Conservation (phyloP, 2,888 invertebrate species). For the Cabera pusaria region DNA sequence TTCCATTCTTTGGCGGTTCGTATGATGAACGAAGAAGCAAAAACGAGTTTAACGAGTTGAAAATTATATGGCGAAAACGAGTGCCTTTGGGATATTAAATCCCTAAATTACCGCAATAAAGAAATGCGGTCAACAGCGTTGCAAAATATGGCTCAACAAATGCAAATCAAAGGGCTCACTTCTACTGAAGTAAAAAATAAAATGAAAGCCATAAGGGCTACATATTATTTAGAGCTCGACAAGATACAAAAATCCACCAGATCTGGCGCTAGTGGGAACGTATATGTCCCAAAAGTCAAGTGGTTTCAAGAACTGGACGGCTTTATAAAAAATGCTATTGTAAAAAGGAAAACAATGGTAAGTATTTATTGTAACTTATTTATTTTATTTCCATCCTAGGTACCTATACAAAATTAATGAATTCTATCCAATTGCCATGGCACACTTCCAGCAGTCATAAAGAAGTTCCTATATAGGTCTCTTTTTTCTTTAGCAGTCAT, state of each 20-base stretch:
- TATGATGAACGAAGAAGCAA: too few relatives aligned
- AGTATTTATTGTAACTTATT: too few relatives aligned
- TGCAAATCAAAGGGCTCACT: slow-evolving; percentile 20
- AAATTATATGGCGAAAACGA: slow-evolving; percentile 24
- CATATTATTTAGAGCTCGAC: slow-evolving; percentile 11
- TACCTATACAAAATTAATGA: slow-evolving; percentile 16
- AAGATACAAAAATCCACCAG: slow-evolving; percentile 26
- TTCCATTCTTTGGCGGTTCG: too few relatives aligned
- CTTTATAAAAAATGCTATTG: slow-evolving; percentile 27
- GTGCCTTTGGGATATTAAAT: slow-evolving; percentile 24
- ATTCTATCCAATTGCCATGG: slow-evolving; percentile 15
- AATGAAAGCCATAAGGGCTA: too few relatives aligned
- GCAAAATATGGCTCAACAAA: slow-evolving; percentile 16
- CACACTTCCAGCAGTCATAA: slow-evolving; percentile 22
- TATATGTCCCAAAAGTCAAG: slow-evolving; percentile 26
- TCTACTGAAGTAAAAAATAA: slow-evolving; percentile 13
- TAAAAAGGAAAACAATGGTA: slow-evolving; percentile 25
- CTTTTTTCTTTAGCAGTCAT: slow-evolving; percentile 15
- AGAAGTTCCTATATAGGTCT: slow-evolving; percentile 6
- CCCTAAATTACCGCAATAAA: slow-evolving; percentile 22
- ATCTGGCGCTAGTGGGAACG: slow-evolving; percentile 29
- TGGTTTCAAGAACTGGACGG: slow-evolving; percentile 26
- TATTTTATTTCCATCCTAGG: slow-evolving; percentile 2
- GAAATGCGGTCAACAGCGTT: slow-evolving; percentile 16
- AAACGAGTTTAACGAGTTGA: too few relatives aligned